Conservation (phyloP, 2,113 vertebrate genomes). For the Xiphophorus hellerii region DNA sequence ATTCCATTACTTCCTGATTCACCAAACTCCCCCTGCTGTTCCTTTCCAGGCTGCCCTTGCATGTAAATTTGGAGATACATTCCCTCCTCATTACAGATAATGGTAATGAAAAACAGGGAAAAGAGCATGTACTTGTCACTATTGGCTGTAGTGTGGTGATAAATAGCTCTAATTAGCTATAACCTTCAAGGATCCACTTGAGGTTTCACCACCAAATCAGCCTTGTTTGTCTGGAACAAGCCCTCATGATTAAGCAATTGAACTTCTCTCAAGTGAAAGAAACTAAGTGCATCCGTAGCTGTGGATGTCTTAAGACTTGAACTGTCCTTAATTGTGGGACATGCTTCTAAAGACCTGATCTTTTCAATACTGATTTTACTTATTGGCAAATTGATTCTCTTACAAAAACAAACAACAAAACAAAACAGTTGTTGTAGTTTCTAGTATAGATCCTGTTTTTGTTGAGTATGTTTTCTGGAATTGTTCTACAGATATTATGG, state of each 20-base stretch:
- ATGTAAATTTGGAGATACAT: slow-evolving; percentile 68
- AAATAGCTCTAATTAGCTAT: slow-evolving; percentile 78
- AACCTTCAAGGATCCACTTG: slow-evolving; percentile 73
- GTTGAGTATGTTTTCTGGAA: no score
- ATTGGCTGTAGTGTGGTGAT: slow-evolving; percentile 69
- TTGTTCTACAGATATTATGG: no score
- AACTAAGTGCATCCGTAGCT: slow-evolving; percentile 1
- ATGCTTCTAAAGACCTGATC: no score
- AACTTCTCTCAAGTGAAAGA: slow-evolving; percentile 21
- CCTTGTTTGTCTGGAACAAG: slow-evolving; percentile 55
- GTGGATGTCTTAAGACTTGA: not conserved
- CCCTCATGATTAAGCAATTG: slow-evolving; percentile 26
- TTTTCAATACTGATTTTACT: no score
- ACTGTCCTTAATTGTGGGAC: no score
- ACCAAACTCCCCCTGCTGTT: not conserved
- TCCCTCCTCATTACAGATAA: slow-evolving; percentile 70
- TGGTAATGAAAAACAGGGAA: slow-evolving; percentile 75
- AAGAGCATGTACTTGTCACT: slow-evolving; percentile 77
- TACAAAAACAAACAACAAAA: no score
- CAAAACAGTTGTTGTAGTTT: no score
- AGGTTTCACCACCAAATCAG: slow-evolving; percentile 49
- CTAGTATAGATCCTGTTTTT: no score
- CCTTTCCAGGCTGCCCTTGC: slow-evolving; percentile 17
- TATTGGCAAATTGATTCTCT: no score
- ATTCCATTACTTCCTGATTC: no score